Base-by-base conservation (phyloP, 1,140 invertebrate species). In the Magallana gigas region DNA sequence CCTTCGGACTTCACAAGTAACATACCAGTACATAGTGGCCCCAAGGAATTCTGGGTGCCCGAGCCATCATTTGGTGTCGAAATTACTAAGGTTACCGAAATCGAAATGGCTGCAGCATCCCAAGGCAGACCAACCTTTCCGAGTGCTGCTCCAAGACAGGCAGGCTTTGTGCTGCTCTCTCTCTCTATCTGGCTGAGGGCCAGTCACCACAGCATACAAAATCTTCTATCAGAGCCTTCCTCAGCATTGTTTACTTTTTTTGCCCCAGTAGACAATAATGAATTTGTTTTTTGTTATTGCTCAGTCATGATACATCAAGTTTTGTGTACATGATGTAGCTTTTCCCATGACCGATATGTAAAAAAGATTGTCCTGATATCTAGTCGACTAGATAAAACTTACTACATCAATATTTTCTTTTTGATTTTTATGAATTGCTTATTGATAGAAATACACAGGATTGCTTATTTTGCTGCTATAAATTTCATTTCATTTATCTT, bases 261-360 rank as follows among this genome's bases (percentile, higher is more conserved):
- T 76, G 68, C 68, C 68, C 68, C 36, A 76, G 68, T 76, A 76
- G 68, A 76, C 68, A 76, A 76, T 76, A 76, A 76, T 76, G 68
- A 76, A 76, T 76, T 76, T 76, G 68, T 76, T 76, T 76, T 76
- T 76, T 76, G 68, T 76, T 76, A 76, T 76, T 76, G 68, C 23
- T 76, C 23, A 18, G 23, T 76, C 23, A 76, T 76, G 68, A 76
- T 76, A 76, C 68, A 76, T 76, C 68, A 76, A 48, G 68, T 76
- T 76, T 76, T 76, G 68, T 76, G 68, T 23, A 76, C 68, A 76
- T 76, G 11, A 76, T 29, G 68, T 29, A 29, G 68, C 36, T 18
- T 76, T 76, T 76, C 68, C 68, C 68, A 76, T 76, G 68, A 76
- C 68, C 68, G 68, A 76, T 76, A 76, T 12, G 36, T 48, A 62